Evolutionary conservation across 2,888 invertebrate genomes (phyloP).

Genomic region (Aricia artaxerxes): DNA sequence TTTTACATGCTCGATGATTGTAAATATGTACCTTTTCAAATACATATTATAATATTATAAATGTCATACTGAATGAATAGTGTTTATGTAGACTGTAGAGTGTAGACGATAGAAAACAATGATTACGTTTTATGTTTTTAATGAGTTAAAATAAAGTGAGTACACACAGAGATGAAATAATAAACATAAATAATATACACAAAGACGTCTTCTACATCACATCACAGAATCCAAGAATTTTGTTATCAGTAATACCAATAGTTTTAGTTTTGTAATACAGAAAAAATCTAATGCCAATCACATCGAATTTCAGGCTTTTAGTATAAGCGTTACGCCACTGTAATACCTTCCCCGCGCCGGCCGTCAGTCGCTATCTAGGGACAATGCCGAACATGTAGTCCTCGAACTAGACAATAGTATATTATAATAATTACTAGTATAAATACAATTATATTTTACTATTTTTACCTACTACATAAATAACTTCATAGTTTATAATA

Average conservation of each 20-base stretch:
- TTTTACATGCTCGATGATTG: neutral
- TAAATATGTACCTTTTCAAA: neutral
- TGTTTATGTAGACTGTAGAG: neutral
- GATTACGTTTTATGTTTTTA: neutral
- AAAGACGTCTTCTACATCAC: neutral
- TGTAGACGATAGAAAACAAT: neutral
- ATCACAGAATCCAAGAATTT: neutral
- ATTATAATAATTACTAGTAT: neutral
- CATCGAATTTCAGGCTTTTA: slow-evolving; percentile 10
- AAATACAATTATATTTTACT: neutral
- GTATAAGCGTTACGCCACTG: slow-evolving; percentile 18
- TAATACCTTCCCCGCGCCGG: slow-evolving; percentile 16
- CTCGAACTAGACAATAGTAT: slow-evolving; percentile 28
- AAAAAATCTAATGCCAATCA: neutral
- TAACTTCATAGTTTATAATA: neutral
- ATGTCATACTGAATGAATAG: neutral
- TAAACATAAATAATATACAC: neutral
- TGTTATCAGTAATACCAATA: no score
- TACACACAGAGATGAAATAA: neutral
- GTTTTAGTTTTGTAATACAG: neutral
- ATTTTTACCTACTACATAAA: neutral
- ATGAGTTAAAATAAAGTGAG: neutral
- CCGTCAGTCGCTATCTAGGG: slow-evolving; percentile 29
- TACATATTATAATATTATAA: neutral
- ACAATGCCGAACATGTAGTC: slow-evolving; percentile 22